Evolutionary conservation across 2,888 invertebrate species (phyloP), one percentile per base, ranked within the genome.

Genomic region (Heteromyza rotundicornis): DNA sequence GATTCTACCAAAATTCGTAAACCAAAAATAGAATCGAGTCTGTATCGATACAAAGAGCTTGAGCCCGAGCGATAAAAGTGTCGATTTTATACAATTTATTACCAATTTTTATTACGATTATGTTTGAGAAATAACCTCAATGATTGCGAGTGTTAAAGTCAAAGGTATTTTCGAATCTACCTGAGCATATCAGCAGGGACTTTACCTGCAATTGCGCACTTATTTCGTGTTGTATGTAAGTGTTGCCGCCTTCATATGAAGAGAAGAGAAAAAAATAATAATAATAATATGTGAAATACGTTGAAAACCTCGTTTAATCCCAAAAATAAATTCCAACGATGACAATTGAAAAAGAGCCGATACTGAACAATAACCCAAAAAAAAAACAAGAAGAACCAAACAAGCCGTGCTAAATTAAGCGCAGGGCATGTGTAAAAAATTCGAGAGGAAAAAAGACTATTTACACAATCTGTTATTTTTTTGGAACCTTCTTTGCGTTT

Each of bases 41-140:
- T n/a, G n/a, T n/a, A n/a, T n/a, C n/a, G n/a, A n/a, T n/a, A n/a
- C n/a, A n/a, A n/a, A n/a, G n/a, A n/a, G n/a, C n/a, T n/a, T n/a
- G n/a, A n/a, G 5, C 32, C 32, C 12, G 7, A 32, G 32, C 40
- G 40, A 40, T 40, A 40, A 40, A 40, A 14, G 40, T 40, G 40
- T 40, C 40, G 40, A 40, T 40, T n/a, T 40, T 40, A 14, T 7
- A 40, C 3, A 40, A 40, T 40, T 40, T 40, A 40, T 40, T 40
- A n/a, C 67, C 68, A 67, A 35, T 22, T 50, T 50, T 8, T 50
- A 50, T 50, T 47, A 47, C n/a, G 14, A 50, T 16, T 12, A 50
- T 10, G 10, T 47, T 54, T n/a, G n/a, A 24, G 12, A 22, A 53
- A 59, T 32, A 5, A 12, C 14, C 12, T 3, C n/a, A 35, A 35